These are phyloP conservation scores for Netelia inedita DNA, from an alignment of 2,888 invertebrate genomes.

Conservation along the genomic window DNA sequence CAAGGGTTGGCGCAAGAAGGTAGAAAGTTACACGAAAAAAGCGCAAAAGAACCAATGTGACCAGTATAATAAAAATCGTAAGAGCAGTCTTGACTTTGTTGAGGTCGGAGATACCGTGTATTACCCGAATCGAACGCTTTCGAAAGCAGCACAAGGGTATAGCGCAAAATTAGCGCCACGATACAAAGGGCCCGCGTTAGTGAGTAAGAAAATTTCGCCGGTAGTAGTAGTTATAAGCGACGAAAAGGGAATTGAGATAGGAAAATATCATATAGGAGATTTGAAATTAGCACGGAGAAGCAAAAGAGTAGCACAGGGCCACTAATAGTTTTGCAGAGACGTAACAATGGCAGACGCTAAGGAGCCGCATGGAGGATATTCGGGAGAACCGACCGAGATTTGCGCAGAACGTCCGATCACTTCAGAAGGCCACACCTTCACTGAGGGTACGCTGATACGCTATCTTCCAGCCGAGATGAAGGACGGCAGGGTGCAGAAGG, in stretches of 20 bases:
- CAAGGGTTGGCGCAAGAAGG: neutral
- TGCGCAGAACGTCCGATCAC: neutral
- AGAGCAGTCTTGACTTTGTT: conserved; percentile 2
- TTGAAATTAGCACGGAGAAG: neutral
- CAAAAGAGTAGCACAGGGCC: neutral
- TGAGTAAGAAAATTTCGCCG: conserved; percentile 20
- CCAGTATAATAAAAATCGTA: conserved; percentile 19
- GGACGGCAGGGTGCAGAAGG: neutral
- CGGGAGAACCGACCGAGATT: neutral
- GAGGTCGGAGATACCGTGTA: conserved; percentile 28
- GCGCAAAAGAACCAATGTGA: conserved; percentile 4
- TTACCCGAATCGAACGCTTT: conserved; percentile 24
- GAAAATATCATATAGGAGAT: conserved; percentile 33
- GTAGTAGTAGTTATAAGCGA: conserved; percentile 26
- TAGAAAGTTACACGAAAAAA: neutral
- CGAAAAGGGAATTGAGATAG: conserved; percentile 20
- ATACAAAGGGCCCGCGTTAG: conserved; percentile 4
- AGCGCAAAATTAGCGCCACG: conserved; percentile 9
- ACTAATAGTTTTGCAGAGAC: neutral
- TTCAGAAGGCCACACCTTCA: neutral
- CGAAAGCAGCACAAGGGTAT: conserved; percentile 24
- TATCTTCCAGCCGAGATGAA: neutral
- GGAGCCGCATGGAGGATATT: neutral
- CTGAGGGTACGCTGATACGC: neutral
- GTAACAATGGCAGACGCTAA: neutral